A percentile compares a stretch with the other conserved stretches of the same genome.
These are phyloP conservation scores for Lycaon pictus DNA, from an alignment of 2,113 vertebrate genomes.

Conservation along the genomic window DNA sequence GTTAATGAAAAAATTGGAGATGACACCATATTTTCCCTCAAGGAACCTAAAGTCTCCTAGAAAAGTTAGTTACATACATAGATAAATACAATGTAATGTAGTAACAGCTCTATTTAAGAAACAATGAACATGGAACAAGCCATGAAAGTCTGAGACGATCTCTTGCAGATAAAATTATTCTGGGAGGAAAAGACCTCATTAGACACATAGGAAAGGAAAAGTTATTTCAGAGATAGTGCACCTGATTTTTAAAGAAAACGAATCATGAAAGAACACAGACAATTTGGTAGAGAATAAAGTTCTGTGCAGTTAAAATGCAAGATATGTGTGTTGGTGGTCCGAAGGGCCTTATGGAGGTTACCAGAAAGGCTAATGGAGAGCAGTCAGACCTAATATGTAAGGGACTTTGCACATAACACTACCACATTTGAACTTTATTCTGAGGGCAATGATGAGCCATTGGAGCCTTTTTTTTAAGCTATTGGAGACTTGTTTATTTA, in stretches of 20 bases:
- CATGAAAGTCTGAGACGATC: not conserved
- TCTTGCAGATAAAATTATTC: not conserved
- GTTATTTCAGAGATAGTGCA: not conserved
- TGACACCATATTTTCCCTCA: not conserved
- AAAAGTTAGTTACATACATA: not conserved
- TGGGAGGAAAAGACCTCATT: not conserved
- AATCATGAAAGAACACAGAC: not conserved
- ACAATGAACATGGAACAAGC: not conserved
- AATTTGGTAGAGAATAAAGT: not conserved
- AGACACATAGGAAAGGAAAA: not conserved
- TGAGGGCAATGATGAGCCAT: not conserved
- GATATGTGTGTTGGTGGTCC: not conserved
- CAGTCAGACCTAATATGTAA: not conserved
- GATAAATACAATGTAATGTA: not conserved
- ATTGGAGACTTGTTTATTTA: not conserved
- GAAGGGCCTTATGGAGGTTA: not conserved
- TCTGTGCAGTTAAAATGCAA: not conserved
- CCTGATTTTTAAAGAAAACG: not conserved
- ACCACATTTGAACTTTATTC: not conserved
- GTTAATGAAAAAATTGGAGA: not conserved
- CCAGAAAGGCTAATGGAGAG: not conserved
- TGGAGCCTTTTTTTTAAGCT: not conserved
- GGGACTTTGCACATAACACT: not conserved
- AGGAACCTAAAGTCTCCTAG: not conserved
- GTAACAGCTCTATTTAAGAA: not conserved